These are phyloP conservation scores for Etia nguti DNA, from an alignment of 2,113 vertebrate genomes.

Conservation along the genomic window DNA sequence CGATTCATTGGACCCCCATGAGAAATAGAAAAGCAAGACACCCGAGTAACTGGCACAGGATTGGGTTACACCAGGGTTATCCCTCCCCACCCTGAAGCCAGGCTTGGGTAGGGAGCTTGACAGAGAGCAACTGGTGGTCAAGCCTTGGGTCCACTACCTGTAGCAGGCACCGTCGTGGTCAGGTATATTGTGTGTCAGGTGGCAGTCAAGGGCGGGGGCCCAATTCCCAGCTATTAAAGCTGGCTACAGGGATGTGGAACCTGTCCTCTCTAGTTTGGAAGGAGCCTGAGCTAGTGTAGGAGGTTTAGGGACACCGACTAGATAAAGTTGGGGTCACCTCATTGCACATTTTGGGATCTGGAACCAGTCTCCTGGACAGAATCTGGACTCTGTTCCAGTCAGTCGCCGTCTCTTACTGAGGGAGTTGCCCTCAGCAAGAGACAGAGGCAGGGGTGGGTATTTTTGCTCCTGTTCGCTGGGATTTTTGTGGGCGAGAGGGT, in stretches of 20 bases:
- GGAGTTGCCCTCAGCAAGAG: too few relatives aligned
- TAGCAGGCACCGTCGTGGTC: not conserved
- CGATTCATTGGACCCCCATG: not conserved
- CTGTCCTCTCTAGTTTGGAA: not conserved
- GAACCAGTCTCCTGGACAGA: not conserved
- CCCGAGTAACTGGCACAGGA: rapidly evolving
- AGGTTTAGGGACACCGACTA: not conserved
- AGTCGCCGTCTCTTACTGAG: too few relatives aligned
- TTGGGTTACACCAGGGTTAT: not conserved
- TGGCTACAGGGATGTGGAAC: not conserved
- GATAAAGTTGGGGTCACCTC: not conserved
- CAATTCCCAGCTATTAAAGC: not conserved
- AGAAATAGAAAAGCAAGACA: not conserved
- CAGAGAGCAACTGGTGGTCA: not conserved
- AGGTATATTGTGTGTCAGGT: not conserved
- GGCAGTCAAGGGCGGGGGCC: not conserved
- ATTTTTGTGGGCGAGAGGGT: not conserved
- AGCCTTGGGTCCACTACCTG: not conserved
- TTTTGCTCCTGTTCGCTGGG: not conserved
- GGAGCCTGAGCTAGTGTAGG: not conserved
- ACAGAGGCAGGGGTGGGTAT: not conserved
- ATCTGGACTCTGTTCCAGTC: not conserved
- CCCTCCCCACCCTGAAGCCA: not conserved
- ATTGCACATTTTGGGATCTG: not conserved
- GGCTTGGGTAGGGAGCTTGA: not conserved